Evolutionary conservation across 1,140 invertebrate genomes (phyloP).

Genomic region (Ladona fulva): DNA sequence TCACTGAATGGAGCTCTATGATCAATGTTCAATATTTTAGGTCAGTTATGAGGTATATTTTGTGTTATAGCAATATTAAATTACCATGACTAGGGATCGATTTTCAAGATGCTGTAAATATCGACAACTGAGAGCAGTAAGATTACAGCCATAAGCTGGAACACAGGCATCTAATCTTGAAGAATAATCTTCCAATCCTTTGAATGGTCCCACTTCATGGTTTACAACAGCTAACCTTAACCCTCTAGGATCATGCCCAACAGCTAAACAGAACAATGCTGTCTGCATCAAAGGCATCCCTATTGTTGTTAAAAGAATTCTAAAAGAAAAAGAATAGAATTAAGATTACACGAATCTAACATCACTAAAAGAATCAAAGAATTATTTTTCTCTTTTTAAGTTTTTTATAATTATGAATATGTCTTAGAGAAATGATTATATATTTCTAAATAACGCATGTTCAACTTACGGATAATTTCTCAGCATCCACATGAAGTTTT

Average conservation of each 20-base stretch:
- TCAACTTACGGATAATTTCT: constrained; percentile 73
- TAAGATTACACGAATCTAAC: background rate
- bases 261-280: constrained; percentile 86
- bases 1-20: too few species aligned
- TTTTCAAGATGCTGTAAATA: constrained; percentile 51
- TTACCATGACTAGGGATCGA: constrained; percentile 50
- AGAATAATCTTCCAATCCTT: constrained; percentile 58
- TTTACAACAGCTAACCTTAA: constrained; percentile 80
- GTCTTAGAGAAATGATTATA: too few species aligned
- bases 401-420: too few species aligned
- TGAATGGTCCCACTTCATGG: constrained; percentile 59
- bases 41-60: too few species aligned
- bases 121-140: constrained; percentile 60
- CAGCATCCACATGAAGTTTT: constrained; percentile 85
- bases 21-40: too few species aligned
- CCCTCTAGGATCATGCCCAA: constrained; percentile 79
- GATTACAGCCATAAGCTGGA: constrained; percentile 47
- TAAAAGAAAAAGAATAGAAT: constrained; percentile 34
- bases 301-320: constrained; percentile 82
- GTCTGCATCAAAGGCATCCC: constrained; percentile 87
- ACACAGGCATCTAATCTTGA: constrained; percentile 45
- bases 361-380: too few species aligned
- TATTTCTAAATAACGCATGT: background rate
- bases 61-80: constrained; percentile 24
- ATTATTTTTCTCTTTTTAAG: too few species aligned